A percentile compares a stretch with the other conserved stretches of the same genome.
Evolutionary conservation across 2,113 vertebrate species (phyloP).

Genomic region (Nicator chloris): DNA sequence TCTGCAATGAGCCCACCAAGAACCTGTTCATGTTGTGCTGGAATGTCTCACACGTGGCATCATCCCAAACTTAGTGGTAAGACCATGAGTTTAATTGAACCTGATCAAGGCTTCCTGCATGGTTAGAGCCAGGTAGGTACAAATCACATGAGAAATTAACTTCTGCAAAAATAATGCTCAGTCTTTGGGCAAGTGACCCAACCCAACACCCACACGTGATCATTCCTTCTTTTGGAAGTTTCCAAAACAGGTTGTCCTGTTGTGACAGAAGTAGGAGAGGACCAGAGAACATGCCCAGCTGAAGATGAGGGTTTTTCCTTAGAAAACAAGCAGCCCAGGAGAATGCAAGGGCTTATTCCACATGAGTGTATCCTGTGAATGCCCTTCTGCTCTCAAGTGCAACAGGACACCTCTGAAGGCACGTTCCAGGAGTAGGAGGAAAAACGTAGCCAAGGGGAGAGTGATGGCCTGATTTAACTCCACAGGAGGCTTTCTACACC

Average conservation of each 20-base stretch:
- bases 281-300: not conserved
- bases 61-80: not conserved
- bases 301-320: not conserved
- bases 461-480: slow-evolving; percentile 11
- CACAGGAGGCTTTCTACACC: slow-evolving; percentile 13
- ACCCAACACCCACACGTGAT: fast-evolving
- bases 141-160: not conserved
- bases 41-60: fast-evolving
- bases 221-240: not conserved
- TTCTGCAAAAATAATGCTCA: not conserved
- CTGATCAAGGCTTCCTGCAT: too few species aligned
- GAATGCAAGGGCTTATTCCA: not conserved
- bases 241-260: fast-evolving
- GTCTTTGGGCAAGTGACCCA: not conserved
- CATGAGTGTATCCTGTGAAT: not conserved
- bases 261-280: not conserved
- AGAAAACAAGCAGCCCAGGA: not conserved
- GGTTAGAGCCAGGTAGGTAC: not conserved
- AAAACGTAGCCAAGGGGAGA: not conserved
- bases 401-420: not conserved
- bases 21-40: fast-evolving
- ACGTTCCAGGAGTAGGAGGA: not conserved
- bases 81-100: fast-evolving
- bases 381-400: not conserved
- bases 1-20: not conserved